Base-by-base conservation (phyloP, 2,113 vertebrate species). In the Collichthys lucidus region DNA sequence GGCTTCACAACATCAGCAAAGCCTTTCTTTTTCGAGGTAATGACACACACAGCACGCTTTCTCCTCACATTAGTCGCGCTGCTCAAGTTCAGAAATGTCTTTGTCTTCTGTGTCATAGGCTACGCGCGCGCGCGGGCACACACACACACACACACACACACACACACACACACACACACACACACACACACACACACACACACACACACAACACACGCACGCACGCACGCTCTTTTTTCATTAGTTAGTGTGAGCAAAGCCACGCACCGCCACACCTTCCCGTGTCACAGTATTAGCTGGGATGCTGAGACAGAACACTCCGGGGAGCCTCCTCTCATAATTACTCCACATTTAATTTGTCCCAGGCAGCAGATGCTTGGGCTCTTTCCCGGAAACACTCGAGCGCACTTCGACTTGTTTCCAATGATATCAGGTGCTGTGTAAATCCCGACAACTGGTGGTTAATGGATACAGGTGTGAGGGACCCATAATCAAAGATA, bases 1-100 rank as follows among this genome's bases (percentile, higher is more conserved):
- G 97, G 74, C 90, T 97, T n/a, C 97, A 98, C 95, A 98, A 98
- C 89, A 92, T 93, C 94, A 99, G 96, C 95, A 98, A 96, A 96
- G 97, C 97, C 0, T 98, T 98, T 92, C 85, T 98, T 49, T 98
- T 99, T 80, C 96, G 97, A 97, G 97, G 98, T 99, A 96, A 46
- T 46, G 11, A 40, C 35, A 96, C 77, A 50, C 53, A 68, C 63
- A 40, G 14, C 79, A 59, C 74, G 14, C 26, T 35, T 8, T 40
- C 7, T 40, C 35, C 35, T 60, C 46, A 62, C 66, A 66, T 55
- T 50, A 59, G 52, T 68, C 47, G n/a, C 78, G 63, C 65, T 9
- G 20, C 81, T 79, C 22, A 87, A 91, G 80, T 90, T 91, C 24
- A 63, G 4, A 53, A 52, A 61, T 20, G 61, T 42, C 76, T 83